A percentile compares a stretch with the other conserved stretches of the same genome.
phyloP scores from a whole-genome alignment of 2,888 invertebrate genomes.

The Cheilosia scutellata region DNA sequence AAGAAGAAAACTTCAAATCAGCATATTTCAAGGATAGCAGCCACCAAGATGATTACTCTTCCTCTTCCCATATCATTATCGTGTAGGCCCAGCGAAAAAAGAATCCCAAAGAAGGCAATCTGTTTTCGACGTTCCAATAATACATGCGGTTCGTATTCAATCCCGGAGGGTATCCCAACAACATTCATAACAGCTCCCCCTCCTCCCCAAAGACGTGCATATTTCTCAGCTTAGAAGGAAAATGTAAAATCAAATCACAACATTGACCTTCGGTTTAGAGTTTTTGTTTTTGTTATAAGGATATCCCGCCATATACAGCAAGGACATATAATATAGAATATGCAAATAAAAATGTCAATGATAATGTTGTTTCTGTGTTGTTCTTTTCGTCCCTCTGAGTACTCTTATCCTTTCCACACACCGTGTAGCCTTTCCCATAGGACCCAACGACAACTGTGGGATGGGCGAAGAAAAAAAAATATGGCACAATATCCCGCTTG shows the following conservation, averaged over 20 bases:
- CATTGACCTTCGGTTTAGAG: constrained; percentile 53
- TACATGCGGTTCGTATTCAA: constrained; percentile 30
- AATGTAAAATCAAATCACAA: constrained; percentile 64
- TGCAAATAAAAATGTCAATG: constrained; percentile 69
- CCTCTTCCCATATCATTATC: constrained; percentile 55
- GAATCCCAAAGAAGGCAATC: constrained; percentile 42
- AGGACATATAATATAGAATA: constrained; percentile 30
- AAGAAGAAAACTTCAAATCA: constrained; percentile 63
- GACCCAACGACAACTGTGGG: constrained; percentile 37
- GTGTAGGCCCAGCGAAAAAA: constrained; percentile 1
- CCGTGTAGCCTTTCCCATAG: constrained; percentile 35
- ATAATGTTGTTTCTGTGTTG: constrained; percentile 62
- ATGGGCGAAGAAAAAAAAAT: constrained; percentile 40
- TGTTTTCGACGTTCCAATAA: constrained; percentile 56
- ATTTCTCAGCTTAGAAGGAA: constrained; percentile 16
- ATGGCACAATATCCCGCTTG: constrained; percentile 62
- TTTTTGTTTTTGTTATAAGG: neutral
- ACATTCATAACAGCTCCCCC: neutral
- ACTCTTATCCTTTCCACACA: constrained; percentile 50
- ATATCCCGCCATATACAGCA: constrained; percentile 12
- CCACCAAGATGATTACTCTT: constrained; percentile 64
- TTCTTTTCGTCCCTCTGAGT: constrained; percentile 34
- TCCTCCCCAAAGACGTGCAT: constrained; percentile 8
- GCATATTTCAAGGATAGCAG: constrained; percentile 63
- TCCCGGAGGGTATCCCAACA: constrained; percentile 9